Evolutionary conservation across 2,113 vertebrate genomes (phyloP).

Genomic region (Rhabdornis inornatus): DNA sequence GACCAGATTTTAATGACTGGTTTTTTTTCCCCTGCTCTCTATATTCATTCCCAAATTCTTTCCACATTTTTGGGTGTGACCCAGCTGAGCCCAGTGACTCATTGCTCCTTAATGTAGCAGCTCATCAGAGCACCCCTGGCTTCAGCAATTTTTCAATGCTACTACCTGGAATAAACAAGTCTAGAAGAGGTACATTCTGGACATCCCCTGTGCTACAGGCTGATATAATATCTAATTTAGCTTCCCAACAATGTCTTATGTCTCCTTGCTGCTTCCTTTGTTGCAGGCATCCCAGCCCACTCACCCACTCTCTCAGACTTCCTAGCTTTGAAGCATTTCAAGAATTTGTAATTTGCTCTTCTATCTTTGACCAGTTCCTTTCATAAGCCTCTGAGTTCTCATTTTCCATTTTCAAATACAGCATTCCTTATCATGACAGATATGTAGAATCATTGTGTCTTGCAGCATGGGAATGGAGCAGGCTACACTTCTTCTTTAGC

Average conservation of each 20-base stretch:
- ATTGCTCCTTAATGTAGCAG: neutral
- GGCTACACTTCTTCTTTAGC: neutral
- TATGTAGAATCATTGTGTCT: neutral
- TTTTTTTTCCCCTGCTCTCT: neutral
- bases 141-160: neutral
- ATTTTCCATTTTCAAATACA: constrained; percentile 13
- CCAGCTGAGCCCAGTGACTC: constrained; percentile 16
- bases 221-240: constrained; percentile 18
- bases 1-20: neutral
- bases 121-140: neutral
- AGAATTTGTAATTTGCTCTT: constrained; percentile 32
- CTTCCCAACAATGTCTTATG: neutral
- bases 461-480: neutral
- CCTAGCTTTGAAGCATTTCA: constrained; percentile 29
- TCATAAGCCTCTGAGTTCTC: neutral
- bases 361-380: neutral
- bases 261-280: neutral
- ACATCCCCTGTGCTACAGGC: neutral
- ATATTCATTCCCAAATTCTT: neutral
- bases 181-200: neutral
- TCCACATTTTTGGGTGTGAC: constrained; percentile 24
- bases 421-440: neutral
- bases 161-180: neutral
- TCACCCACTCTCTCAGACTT: constrained; percentile 7
- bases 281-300: constrained; percentile 1